Conservation (phyloP, 2,888 invertebrate genomes). For the Trissolcus brochymenae region DNA sequence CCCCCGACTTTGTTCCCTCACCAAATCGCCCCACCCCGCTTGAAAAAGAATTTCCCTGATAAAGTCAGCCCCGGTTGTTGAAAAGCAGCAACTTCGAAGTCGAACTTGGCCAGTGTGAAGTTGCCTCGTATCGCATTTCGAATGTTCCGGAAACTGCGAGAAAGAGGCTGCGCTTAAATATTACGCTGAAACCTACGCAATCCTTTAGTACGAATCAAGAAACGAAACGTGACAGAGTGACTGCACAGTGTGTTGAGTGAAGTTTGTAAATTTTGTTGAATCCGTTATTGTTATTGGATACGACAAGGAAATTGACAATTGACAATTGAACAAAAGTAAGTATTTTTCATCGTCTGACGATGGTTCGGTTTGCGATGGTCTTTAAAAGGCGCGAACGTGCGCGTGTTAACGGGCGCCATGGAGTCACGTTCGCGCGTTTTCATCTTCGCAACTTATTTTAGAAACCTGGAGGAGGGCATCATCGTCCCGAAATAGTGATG, state of each 20-base stretch:
- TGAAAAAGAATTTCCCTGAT: background rate
- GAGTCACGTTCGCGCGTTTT: conserved; percentile 15
- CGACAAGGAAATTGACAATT: background rate
- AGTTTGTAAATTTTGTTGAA: background rate
- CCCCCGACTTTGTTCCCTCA: no score
- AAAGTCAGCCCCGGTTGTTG: background rate
- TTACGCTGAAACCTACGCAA: conserved; percentile 75
- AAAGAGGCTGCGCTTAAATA: conserved; percentile 62
- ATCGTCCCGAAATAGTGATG: conserved; percentile 24
- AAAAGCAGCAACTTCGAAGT: background rate
- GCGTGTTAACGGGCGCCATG: conserved; percentile 38
- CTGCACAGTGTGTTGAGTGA: conserved; percentile 9
- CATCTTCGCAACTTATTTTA: conserved; percentile 19
- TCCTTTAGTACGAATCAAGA: conserved; percentile 72
- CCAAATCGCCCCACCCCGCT: no score
- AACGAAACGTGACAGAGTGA: conserved; percentile 54
- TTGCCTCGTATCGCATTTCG: conserved; percentile 77
- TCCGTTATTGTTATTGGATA: conserved; percentile 8
- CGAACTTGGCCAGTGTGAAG: conserved; percentile 38
- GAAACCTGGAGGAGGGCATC: conserved; percentile 8
- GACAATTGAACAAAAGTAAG: conserved; percentile 11
- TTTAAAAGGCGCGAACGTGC: conserved; percentile 41
- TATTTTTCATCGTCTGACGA: background rate
- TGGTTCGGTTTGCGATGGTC: background rate
- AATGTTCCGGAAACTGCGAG: conserved; percentile 83